Evolutionary conservation across 1,140 invertebrate genomes (phyloP).

Genomic region (Drosophila ananassae): DNA sequence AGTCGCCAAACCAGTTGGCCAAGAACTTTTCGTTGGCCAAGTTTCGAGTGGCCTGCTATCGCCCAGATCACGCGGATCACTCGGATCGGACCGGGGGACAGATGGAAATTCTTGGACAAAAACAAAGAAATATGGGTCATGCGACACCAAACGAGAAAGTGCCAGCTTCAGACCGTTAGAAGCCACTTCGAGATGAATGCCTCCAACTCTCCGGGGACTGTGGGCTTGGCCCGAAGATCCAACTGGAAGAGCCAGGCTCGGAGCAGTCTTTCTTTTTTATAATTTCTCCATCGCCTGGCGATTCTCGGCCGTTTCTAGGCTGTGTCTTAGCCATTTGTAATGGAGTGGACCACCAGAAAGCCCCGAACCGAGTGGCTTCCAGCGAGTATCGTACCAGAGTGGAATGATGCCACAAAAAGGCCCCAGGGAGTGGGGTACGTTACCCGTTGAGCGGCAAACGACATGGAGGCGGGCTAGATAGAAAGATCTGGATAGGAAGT

Average conservation of each 20-base stretch:
- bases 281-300: neutral
- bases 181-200: constrained; percentile 36
- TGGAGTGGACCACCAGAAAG: constrained; percentile 1
- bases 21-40: constrained; percentile 32
- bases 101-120: constrained; percentile 48
- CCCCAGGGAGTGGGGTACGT: neutral
- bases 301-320: neutral
- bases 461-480: too few species aligned
- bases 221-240: constrained; percentile 49
- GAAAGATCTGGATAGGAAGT: too few species aligned
- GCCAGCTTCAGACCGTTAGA: constrained; percentile 53
- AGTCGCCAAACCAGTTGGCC: constrained; percentile 32
- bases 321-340: too few species aligned
- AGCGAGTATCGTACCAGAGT: constrained; percentile 3
- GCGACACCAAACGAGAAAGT: constrained; percentile 72
- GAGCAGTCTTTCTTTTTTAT: neutral
- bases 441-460: neutral
- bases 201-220: constrained; percentile 8
- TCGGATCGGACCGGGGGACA: constrained; percentile 15
- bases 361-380: constrained; percentile 5
- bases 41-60: constrained; percentile 12
- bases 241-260: constrained; percentile 12
- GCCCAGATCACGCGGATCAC: constrained; percentile 5
- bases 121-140: constrained; percentile 66
- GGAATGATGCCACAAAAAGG: constrained; percentile 5